These are phyloP conservation scores for Litoditis marina DNA, from an alignment of 2,888 invertebrate species.

Conservation along the genomic window DNA sequence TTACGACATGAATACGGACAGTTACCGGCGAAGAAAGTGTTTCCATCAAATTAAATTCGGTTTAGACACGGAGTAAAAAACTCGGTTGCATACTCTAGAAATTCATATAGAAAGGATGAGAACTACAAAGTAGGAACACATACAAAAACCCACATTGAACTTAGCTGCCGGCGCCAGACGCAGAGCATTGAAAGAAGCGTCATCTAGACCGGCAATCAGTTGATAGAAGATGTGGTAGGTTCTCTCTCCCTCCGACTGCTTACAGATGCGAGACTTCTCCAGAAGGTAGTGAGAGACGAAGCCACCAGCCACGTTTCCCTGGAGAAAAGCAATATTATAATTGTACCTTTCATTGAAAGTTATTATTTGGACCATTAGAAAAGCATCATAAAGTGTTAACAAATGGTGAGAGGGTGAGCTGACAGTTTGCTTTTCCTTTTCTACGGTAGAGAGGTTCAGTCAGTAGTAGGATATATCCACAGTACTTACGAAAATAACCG, in stretches of 20 bases:
- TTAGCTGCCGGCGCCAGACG: slow-evolving; percentile 65
- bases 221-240: slow-evolving; percentile 98
- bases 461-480: too few species aligned
- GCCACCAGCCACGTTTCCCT: slow-evolving; percentile 83
- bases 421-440: not conserved
- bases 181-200: slow-evolving; percentile 74
- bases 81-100: slow-evolving; percentile 44
- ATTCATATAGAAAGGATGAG: slow-evolving; percentile 44
- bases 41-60: too few species aligned
- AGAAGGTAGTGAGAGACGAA: slow-evolving; percentile 93
- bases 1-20: not conserved
- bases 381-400: too few species aligned
- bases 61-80: too few species aligned
- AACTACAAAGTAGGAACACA: slow-evolving; percentile 39
- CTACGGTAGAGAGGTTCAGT: too few species aligned
- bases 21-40: slow-evolving; percentile 34
- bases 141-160: slow-evolving; percentile 70
- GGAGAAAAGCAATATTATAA: slow-evolving; percentile 61
- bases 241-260: slow-evolving; percentile 84
- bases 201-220: slow-evolving; percentile 87
- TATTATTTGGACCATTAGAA: too few species aligned
- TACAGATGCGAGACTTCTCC: slow-evolving; percentile 83
- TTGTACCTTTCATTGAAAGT: too few species aligned
- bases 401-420: too few species aligned
- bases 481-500: too few species aligned